These are phyloP conservation scores for Cranoglanis bouderius DNA, from an alignment of 2,113 vertebrate genomes.

Conservation along the genomic window DNA sequence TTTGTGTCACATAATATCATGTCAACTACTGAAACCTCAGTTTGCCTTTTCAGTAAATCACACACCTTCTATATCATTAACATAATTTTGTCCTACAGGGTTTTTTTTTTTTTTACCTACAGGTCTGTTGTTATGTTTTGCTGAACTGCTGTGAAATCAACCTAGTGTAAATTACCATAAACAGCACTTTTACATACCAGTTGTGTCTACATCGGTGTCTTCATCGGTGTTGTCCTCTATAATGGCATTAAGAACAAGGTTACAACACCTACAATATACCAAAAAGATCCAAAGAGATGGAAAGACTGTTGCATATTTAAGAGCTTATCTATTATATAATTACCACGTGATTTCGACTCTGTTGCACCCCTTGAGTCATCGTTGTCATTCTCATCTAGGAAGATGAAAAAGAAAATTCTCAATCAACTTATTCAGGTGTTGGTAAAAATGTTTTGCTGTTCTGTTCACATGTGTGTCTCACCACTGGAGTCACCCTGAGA, in stretches of 20 bases:
- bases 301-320: background rate
- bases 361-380: slow-evolving; percentile 32
- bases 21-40: background rate
- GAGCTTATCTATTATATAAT: background rate
- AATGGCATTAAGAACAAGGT: background rate
- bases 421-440: background rate
- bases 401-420: background rate
- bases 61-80: background rate
- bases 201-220: slow-evolving; percentile 42
- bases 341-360: slow-evolving; percentile 44
- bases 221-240: slow-evolving; percentile 34
- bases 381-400: slow-evolving; percentile 21
- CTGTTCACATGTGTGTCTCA: background rate
- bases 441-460: background rate
- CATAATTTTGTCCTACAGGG: background rate
- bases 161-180: background rate
- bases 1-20: background rate
- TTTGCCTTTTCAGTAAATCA: background rate
- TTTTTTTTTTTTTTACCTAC: background rate
- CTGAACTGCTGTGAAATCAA: background rate
- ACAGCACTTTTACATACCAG: slow-evolving; percentile 22
- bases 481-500: slow-evolving; percentile 27
- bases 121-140: background rate
- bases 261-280: background rate
- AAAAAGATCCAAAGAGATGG: background rate